These are phyloP conservation scores for Ctenomys sociabilis DNA, from an alignment of 2,113 vertebrate genomes.

Conservation along the genomic window DNA sequence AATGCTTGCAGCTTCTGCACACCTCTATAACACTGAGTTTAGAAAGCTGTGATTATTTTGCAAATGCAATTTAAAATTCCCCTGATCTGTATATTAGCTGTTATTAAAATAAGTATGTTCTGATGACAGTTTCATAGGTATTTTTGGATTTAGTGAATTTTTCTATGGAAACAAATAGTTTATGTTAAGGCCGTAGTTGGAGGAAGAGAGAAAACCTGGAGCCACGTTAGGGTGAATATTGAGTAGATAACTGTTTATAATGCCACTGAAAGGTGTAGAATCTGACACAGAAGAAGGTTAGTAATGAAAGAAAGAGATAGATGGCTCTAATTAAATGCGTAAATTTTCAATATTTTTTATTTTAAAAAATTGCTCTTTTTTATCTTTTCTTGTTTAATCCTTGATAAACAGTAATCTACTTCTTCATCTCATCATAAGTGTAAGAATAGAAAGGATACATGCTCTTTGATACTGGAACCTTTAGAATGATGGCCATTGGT, in stretches of 20 bases:
- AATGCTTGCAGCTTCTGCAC: neutral
- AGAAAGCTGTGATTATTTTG: constrained; percentile 55
- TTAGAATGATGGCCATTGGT: neutral
- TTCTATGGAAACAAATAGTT: neutral
- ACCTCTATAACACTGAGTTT: neutral
- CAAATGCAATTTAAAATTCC: constrained; percentile 43
- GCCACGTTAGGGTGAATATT: neutral
- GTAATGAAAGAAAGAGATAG: neutral
- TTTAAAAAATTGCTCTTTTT: neutral
- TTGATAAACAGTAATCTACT: neutral
- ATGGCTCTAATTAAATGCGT: neutral
- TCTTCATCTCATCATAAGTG: neutral
- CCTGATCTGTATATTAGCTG: neutral
- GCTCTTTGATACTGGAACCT: neutral
- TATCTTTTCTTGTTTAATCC: neutral
- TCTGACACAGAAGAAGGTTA: neutral
- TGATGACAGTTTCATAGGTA: neutral
- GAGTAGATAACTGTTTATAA: neutral
- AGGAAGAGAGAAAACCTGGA: neutral
- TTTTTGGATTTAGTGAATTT: neutral
- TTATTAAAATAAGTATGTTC: constrained; percentile 41
- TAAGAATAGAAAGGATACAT: neutral
- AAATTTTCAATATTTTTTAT: neutral
- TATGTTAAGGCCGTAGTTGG: neutral
- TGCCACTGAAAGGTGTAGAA: neutral